These are phyloP conservation scores for Pyxicephalus adspersus DNA, from an alignment of 2,113 vertebrate genomes.

Conservation along the genomic window DNA sequence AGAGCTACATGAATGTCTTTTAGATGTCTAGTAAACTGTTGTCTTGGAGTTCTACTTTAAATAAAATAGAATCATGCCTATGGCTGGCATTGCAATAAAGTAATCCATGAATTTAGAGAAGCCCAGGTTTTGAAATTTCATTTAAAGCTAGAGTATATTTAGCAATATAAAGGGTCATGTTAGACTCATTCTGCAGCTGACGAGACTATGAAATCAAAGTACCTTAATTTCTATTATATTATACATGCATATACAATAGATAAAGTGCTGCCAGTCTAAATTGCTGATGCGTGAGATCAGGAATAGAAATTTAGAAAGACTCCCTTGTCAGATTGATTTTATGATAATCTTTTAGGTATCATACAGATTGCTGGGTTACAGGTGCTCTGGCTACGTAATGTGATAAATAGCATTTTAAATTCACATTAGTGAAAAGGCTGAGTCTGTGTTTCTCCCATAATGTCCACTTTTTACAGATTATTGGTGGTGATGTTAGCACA, in stretches of 20 bases:
- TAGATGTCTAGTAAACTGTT: no score
- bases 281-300: conserved; percentile 3
- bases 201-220: no score
- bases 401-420: conserved; percentile 18
- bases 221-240: no score
- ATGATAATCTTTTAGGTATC: conserved; percentile 16
- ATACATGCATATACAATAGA: background rate
- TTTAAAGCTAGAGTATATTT: no score
- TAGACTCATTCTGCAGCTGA: no score
- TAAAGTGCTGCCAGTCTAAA: background rate
- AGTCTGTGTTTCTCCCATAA: background rate
- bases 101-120: no score
- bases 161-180: no score
- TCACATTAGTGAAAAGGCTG: conserved; percentile 20
- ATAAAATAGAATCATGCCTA: no score
- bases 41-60: no score
- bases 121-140: no score
- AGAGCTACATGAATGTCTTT: no score
- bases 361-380: conserved; percentile 1
- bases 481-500: background rate
- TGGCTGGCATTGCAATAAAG: no score
- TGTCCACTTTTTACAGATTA: conserved; percentile 2
- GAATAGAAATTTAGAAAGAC: conserved; percentile 6
- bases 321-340: conserved; percentile 19
- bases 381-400: background rate